A percentile compares a stretch with the other conserved stretches of the same genome.
phyloP scores from a whole-genome alignment of 2,888 invertebrate genomes.

The Apodemia zela region DNA sequence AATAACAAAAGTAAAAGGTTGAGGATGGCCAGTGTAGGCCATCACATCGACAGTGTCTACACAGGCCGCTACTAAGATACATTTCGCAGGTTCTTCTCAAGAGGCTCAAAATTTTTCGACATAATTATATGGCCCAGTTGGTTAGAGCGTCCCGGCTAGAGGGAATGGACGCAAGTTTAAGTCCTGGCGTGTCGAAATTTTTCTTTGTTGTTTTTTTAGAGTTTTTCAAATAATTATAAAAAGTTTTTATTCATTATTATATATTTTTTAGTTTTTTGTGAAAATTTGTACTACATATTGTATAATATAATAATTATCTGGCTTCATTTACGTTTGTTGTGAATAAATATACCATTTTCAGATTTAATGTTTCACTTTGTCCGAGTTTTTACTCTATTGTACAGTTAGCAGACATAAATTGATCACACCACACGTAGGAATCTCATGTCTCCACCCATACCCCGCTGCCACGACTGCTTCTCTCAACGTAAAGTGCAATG shows the following conservation, averaged over 20 bases:
- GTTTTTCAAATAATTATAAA: too few species aligned
- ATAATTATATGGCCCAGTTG: too few species aligned
- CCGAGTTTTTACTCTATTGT: neutral
- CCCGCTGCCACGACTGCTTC: neutral
- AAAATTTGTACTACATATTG: neutral
- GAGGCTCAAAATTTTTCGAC: neutral
- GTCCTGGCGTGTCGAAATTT: too few species aligned
- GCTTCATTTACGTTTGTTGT: neutral
- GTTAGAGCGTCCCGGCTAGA: too few species aligned
- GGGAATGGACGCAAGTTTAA: too few species aligned
- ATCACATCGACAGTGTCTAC: neutral
- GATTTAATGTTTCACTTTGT: neutral
- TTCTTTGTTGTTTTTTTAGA: too few species aligned
- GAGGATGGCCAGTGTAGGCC: too few species aligned
- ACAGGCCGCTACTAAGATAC: neutral
- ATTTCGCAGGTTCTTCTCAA: neutral
- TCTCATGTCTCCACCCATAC: neutral
- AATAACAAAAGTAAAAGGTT: too few species aligned
- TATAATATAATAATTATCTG: neutral
- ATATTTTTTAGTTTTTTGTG: neutral
- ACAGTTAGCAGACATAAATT: neutral
- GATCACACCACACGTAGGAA: neutral
- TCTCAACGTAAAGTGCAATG: neutral
- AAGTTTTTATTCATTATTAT: neutral
- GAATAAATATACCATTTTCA: neutral